A percentile compares a stretch with the other conserved stretches of the same genome.
Conservation (phyloP, 2,113 vertebrate genomes). For the Panurus biarmicus region DNA sequence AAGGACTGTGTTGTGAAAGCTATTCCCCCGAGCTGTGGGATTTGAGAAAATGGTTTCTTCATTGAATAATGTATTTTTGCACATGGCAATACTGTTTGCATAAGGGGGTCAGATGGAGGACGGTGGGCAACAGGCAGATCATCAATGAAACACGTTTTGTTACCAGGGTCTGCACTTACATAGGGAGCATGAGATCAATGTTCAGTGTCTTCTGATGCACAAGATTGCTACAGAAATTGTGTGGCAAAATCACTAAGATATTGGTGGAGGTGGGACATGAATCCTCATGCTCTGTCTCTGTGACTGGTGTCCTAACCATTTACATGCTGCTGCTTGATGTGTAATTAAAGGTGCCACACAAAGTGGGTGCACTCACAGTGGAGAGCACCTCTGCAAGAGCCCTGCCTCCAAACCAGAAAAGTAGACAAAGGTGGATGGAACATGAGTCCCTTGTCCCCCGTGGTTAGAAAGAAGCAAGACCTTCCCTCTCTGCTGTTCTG, state of each 20-base stretch:
- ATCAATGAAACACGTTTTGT: not conserved
- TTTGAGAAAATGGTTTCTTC: not conserved
- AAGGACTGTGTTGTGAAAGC: not conserved
- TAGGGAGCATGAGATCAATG: rapidly evolving
- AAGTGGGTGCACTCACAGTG: not conserved
- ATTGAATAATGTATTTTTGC: not conserved
- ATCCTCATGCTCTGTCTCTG: rapidly evolving
- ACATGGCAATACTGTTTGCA: not conserved
- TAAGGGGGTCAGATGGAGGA: not conserved
- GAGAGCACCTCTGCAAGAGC: not conserved
- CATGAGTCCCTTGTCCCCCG: not conserved
- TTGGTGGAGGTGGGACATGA: rapidly evolving
- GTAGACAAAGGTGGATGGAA: too few species aligned
- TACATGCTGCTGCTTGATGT: rapidly evolving
- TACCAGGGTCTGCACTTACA: not conserved
- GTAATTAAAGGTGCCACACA: not conserved
- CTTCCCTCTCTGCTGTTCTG: not conserved
- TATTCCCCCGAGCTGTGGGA: not conserved
- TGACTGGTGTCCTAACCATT: not conserved
- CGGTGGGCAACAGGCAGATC: not conserved
- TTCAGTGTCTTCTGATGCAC: not conserved
- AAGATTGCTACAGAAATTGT: not conserved
- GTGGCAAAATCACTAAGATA: not conserved
- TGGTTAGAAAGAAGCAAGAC: not conserved
- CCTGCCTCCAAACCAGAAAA: not conserved